Evolutionary conservation across 2,113 vertebrate genomes (phyloP), one percentile per base, ranked within the genome.

Genomic region (Xiphophorus hellerii): DNA sequence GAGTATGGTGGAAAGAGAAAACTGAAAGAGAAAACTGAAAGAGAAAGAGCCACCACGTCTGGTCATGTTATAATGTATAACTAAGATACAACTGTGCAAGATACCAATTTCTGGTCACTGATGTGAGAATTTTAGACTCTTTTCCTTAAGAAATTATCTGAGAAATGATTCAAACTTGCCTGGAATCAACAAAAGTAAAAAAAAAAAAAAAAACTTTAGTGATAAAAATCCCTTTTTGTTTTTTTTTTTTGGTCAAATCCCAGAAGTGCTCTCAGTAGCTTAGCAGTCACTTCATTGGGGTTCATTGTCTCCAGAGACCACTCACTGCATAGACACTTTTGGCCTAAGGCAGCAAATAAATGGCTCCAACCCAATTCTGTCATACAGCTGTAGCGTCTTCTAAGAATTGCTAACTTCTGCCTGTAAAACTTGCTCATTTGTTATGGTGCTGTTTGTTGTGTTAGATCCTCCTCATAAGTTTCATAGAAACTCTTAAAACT

Each of bases 341-440:
- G 64, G 35, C 39, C 51, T 76, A 74, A 66, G 58, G 33, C 69
- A 39, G 67, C 35, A 61, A 80, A 81, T 62, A 82, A 76, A 82
- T 73, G 35, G 65, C 71, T 8, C 25, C 44, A 83, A 78, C 69
- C 78, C 72, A 78, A 22, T 86, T 83, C 51, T 86, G 71, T 80
- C 74, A 80, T 69, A 62, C 33, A 80, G 63, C 37, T 51, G 33
- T 11, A 65, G 62, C 75, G 25, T 29, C 68, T 75, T 78, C 29
- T 66, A 33, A 84, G 6, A 5, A 70, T 10, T 78, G 20, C 35
- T 44, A 72, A 35, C n/a, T 76, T 76, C 28, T 29, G 61, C 61
- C 62, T 68, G 3, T 44, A 76, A 71, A 42, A 74, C 60, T 17
- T n/a, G 22, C 27, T 61, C 27, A 42, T 65, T 30, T 39, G 15